A percentile compares a stretch with the other conserved stretches of the same genome.
Conservation (phyloP, 2,888 invertebrate species). For the Phortica magna region DNA sequence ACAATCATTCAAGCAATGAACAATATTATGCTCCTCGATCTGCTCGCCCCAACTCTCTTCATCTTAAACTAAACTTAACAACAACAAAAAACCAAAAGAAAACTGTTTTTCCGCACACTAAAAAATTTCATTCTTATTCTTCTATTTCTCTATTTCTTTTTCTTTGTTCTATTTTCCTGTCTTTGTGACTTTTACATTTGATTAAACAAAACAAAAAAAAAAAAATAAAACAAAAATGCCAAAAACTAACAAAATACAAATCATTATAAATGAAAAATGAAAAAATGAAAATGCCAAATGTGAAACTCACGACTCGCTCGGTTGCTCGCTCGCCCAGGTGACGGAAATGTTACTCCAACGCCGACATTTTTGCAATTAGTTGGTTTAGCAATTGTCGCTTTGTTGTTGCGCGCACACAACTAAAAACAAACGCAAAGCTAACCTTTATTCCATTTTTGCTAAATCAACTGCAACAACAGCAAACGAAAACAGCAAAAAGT, state of each 20-base stretch:
- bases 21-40: background rate
- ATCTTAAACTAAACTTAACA: slow-evolving; percentile 11
- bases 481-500: slow-evolving; percentile 41
- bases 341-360: slow-evolving; percentile 75
- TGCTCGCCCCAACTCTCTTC: background rate
- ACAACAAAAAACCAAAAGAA: background rate
- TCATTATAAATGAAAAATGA: background rate
- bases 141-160: slow-evolving; percentile 46
- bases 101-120: slow-evolving; percentile 1
- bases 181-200: background rate
- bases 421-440: slow-evolving; percentile 44
- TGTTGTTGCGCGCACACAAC: slow-evolving; percentile 63
- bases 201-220: slow-evolving; percentile 13
- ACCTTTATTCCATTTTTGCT: slow-evolving; percentile 52
- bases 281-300: background rate
- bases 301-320: no score
- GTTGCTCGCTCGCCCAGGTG: slow-evolving; percentile 63
- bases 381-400: slow-evolving; percentile 76
- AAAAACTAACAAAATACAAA: background rate
- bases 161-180: slow-evolving; percentile 23
- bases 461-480: slow-evolving; percentile 51
- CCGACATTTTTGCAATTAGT: slow-evolving; percentile 75
- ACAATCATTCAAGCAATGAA: no score
- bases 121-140: slow-evolving; percentile 21
- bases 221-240: slow-evolving; percentile 36